Evolutionary conservation across 2,797 vertebrate genomes (phyloP).

Genomic region (Argentina silus): DNA sequence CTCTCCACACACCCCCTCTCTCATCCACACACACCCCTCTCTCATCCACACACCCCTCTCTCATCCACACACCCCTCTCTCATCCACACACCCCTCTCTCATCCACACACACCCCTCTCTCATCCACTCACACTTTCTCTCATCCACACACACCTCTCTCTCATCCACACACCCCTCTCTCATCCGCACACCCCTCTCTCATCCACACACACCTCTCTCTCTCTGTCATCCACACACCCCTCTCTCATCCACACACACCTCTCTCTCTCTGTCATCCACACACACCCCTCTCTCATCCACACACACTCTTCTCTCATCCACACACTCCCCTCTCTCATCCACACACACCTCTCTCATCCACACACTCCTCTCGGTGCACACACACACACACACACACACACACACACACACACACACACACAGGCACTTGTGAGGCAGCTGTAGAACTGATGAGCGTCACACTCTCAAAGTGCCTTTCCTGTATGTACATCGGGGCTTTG

Average conservation of each 20-base stretch:
- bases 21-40: neutral
- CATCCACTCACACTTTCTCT: no score
- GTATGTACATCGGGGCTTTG: no score
- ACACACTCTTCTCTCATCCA: no score
- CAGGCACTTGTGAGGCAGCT: no score
- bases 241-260: no score
- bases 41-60: neutral
- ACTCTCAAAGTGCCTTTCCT: no score
- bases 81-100: neutral
- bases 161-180: conserved; percentile 10
- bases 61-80: neutral
- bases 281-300: conserved; percentile 21
- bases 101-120: neutral
- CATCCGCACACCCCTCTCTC: conserved; percentile 22
- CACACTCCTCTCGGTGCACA: no score
- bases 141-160: no score
- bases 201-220: neutral
- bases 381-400: neutral
- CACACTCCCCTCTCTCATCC: no score
- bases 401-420: neutral
- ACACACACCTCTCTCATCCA: no score
- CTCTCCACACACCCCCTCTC: neutral
- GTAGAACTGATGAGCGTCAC: no score
- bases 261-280: neutral
- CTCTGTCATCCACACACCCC: no score